Evolutionary conservation across 2,113 vertebrate species (phyloP).

Genomic region (Erythrocercus mccallii): DNA sequence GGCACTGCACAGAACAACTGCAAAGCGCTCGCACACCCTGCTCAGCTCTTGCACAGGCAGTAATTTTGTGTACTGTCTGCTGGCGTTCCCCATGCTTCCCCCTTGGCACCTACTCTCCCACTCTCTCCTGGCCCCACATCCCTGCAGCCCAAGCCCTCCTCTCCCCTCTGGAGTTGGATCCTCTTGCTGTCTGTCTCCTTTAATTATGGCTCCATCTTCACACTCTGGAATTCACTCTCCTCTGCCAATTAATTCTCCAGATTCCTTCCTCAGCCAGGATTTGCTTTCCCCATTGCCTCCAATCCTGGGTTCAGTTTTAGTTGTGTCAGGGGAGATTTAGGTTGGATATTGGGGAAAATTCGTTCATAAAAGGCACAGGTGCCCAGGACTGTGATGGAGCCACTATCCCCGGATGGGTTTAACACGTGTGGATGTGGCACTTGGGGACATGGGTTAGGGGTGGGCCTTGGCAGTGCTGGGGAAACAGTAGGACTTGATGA

Average conservation of each 20-base stretch:
- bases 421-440: not conserved
- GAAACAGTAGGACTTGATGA: rapidly evolving
- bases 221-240: not conserved
- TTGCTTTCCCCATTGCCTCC: not conserved
- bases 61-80: too few relatives aligned
- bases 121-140: not conserved
- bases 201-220: not conserved
- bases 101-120: rapidly evolving
- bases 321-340: not conserved
- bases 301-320: not conserved
- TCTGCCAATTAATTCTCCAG: not conserved
- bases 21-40: rapidly evolving
- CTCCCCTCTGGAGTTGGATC: rapidly evolving
- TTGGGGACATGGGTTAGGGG: not conserved
- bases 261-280: not conserved
- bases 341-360: not conserved
- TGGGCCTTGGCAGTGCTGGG: not conserved
- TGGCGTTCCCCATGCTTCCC: not conserved
- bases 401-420: not conserved
- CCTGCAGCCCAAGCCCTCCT: not conserved
- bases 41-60: not conserved
- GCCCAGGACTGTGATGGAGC: not conserved
- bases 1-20: not conserved
- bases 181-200: not conserved
- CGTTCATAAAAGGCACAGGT: not conserved